phyloP scores from a whole-genome alignment of 2,113 vertebrate species.

The Reinhardtius hippoglossoides region DNA sequence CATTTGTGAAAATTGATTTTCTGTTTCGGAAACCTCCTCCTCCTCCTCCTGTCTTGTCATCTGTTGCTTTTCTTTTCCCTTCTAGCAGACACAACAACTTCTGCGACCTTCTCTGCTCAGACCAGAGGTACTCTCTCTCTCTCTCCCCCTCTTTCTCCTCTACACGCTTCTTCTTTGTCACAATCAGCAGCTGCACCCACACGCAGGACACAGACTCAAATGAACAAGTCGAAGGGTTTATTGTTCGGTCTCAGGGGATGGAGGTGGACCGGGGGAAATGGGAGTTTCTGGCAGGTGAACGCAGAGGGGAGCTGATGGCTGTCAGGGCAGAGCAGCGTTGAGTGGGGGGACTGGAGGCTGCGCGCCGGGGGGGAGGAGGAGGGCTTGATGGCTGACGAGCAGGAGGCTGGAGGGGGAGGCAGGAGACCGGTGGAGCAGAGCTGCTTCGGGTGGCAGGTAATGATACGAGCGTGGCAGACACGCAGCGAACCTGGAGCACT shows the following conservation, averaged over 20 bases:
- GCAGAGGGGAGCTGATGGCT: background rate
- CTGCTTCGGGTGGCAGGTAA: background rate
- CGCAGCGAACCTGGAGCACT: too few relatives aligned
- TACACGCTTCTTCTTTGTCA: background rate
- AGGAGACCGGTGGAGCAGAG: background rate
- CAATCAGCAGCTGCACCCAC: background rate
- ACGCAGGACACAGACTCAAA: background rate
- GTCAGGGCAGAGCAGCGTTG: too few relatives aligned
- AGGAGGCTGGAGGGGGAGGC: background rate
- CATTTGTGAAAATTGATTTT: background rate
- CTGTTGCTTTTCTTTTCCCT: constrained; percentile 47
- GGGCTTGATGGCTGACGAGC: background rate
- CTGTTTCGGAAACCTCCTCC: background rate
- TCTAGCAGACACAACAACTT: constrained; percentile 91
- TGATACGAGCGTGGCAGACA: background rate
- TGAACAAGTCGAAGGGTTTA: background rate
- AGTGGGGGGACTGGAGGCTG: background rate
- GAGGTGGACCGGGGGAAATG: background rate
- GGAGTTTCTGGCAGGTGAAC: background rate
- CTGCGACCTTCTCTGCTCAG: constrained; percentile 94
- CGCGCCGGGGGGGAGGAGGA: background rate
- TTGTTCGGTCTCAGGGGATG: background rate
- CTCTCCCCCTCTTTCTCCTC: background rate
- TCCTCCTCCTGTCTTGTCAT: constrained; percentile 36
- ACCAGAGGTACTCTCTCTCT: constrained; percentile 89